Evolutionary conservation across 2,888 invertebrate species (phyloP).

Genomic region (Mythimna pallens): DNA sequence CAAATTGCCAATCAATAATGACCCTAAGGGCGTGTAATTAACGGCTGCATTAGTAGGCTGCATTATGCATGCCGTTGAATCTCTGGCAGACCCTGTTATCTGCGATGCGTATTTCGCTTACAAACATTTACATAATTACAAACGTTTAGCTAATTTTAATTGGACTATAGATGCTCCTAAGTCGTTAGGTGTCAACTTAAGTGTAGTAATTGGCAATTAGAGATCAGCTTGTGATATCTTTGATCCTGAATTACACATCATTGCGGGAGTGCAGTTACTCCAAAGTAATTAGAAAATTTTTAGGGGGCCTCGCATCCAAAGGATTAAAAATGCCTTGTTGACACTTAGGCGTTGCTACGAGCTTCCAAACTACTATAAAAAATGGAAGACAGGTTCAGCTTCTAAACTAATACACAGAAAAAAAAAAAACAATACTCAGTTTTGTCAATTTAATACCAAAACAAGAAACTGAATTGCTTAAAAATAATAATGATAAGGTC

Average conservation of each 20-base stretch:
- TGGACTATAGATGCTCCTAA: slow-evolving; percentile 65
- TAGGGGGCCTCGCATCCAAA: background rate
- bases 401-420: background rate
- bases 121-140: slow-evolving; percentile 83
- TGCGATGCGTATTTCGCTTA: slow-evolving; percentile 74
- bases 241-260: slow-evolving; percentile 29
- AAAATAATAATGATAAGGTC: background rate
- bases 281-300: background rate
- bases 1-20: slow-evolving; percentile 84
- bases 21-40: slow-evolving; percentile 83
- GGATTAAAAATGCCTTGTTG: background rate
- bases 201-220: slow-evolving; percentile 36
- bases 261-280: slow-evolving; percentile 9
- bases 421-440: no score
- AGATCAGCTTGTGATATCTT: slow-evolving; percentile 30
- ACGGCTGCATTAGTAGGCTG: slow-evolving; percentile 82
- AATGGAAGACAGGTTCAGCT: background rate
- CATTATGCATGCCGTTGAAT: slow-evolving; percentile 85
- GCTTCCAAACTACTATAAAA: background rate
- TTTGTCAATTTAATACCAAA: background rate
- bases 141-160: slow-evolving; percentile 76
- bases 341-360: background rate
- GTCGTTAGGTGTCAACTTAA: slow-evolving; percentile 26
- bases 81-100: slow-evolving; percentile 78
- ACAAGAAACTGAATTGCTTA: background rate